Base-by-base conservation (phyloP, 2,888 invertebrate genomes). In the Apoda limacodes region DNA sequence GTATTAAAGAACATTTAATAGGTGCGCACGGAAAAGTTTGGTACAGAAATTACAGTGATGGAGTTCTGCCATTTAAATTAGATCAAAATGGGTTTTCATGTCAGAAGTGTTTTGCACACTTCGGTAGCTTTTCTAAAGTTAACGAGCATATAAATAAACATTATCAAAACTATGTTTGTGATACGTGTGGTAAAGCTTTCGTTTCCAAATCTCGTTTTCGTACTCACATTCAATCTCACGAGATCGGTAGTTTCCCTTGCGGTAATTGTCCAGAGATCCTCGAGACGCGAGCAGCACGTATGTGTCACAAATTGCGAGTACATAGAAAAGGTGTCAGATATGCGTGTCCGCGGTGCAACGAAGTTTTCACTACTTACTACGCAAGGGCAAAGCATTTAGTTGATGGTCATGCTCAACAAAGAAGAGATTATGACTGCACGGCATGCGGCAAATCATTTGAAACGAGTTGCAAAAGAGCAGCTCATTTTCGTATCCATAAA, bases 121-220 rank as follows among this genome's bases (percentile, higher is more conserved):
- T 66, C 29, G 30, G 44, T 0, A 66, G 52, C 9, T 78, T 78
- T 26, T 37, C 63, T 0, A 71, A 68, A 52, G 52, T 72, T 13
- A 76, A 78, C 30, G 66, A 67, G 24, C 80, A 80, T 23, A 78
- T 80, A 62, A 80, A 78, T 25, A 55, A 49, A 0, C 80, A 80
- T 41, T 78, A 65, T 39, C 64, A 66, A 30, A 78, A 80, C 37
- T 66, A 78, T 23, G 46, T 80, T 26, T 80, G 80, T 23, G 74
- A 76, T 30, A 48, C 59, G 2, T 80, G 80, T 23, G 80, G 80
- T 0, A 80, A 78, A 36, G 63, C 65, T 1, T 80, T 78, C 32
- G 55, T 64, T 2, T 75, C 80, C 0, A 72, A 62, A 39, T 62
- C 76, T 1, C 45, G 78, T 10, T 74, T 75, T 35, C 51, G 76